Base-by-base conservation (phyloP, 1,140 invertebrate species). In the Rhopalosiphum maidis region DNA sequence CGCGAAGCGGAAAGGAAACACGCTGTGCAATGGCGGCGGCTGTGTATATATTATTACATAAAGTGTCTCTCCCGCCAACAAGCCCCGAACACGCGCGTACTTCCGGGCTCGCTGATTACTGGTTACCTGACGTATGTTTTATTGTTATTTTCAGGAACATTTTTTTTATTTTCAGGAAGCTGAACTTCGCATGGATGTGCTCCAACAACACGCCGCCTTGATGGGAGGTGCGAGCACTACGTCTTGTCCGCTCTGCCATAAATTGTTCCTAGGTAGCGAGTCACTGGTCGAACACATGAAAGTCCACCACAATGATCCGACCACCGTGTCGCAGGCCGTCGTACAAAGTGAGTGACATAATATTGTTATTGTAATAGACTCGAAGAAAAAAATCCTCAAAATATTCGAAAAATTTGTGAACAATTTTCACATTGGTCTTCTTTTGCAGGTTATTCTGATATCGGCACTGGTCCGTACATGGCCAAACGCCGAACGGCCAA, bases 261-360 rank as follows among this genome's bases (percentile, higher is more conserved):
- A 99, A 96, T 97, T 98, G 94, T 98, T 98, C 96, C 96, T 98
- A 94, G 98, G 98, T 94, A 97, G 97, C 93, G 98, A 99, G 95
- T 97, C 98, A 86, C 96, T 99, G 88, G 98, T 99, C 96, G 98
- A 99, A 95, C 98, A 99, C 95, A 99, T 99, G 98, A 98, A 98
- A 96, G 97, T 98, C 95, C 98, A 98, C 55, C 98, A 99, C 96
- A 99, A 98, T 96, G 98, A 99, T 95, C 98, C 98, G 55, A 97
- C 97, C 95, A 48, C 93, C 15, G 55, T 77, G 41, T 43, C 89
- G 4, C 89, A 90, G 21, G 54, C 93, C n/a, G 93, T 46, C 46
- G 86, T 77, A 6, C 87, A 68, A 35, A 93, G 93, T 93, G 25
- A 93, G 93, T 90, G 22, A 22, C 1, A 46, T 23, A 83, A 83